These are phyloP conservation scores for Felis chaus DNA, from an alignment of 2,113 vertebrate species.

Conservation along the genomic window DNA sequence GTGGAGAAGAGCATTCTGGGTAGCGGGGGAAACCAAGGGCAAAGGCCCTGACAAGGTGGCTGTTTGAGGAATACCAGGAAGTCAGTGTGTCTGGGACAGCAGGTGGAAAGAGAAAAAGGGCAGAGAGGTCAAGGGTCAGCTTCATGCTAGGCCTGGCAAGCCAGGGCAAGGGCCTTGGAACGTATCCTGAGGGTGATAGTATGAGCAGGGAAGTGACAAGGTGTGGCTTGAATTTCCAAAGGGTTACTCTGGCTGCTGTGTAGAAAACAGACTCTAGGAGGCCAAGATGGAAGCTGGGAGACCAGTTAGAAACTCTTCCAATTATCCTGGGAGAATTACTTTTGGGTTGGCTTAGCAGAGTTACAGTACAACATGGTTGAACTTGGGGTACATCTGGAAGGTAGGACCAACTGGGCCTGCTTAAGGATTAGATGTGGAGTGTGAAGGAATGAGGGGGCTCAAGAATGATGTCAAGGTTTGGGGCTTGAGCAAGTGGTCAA, in stretches of 20 bases:
- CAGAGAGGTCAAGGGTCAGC: background rate
- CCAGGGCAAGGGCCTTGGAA: background rate
- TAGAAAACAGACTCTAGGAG: background rate
- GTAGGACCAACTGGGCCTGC: background rate
- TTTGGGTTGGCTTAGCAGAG: background rate
- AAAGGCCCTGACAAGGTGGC: background rate
- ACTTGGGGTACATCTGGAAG: background rate
- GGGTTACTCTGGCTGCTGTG: background rate
- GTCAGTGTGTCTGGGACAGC: background rate
- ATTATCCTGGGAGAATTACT: background rate
- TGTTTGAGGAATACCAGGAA: background rate
- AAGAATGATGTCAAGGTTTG: background rate
- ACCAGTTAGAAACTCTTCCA: background rate
- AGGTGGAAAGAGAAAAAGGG: rapidly evolving
- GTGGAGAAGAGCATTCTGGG: background rate
- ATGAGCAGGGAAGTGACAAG: background rate
- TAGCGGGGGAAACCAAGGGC: background rate
- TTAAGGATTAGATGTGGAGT: background rate
- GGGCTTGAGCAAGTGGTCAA: background rate
- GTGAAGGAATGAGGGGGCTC: background rate
- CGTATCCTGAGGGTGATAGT: background rate
- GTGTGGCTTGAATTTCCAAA: background rate
- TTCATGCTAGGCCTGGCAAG: background rate
- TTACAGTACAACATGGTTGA: background rate
- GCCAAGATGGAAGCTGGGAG: background rate